phyloP scores from a whole-genome alignment of 2,888 invertebrate species.

The Cosmia trapezina region DNA sequence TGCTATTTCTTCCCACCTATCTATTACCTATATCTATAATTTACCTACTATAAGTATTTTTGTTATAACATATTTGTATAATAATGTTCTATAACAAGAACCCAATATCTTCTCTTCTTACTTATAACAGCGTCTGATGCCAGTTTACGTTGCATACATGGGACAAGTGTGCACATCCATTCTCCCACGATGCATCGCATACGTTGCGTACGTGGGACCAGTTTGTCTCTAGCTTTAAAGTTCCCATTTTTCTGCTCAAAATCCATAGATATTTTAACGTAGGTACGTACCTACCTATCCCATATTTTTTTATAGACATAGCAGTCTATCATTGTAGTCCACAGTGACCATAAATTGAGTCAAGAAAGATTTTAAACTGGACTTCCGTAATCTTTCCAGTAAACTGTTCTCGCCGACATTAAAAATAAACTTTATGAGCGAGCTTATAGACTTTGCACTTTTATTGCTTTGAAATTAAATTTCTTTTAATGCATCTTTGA shows the following conservation, averaged over 20 bases:
- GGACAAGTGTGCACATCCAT: too few species aligned
- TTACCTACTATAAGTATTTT: too few species aligned
- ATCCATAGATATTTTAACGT: conserved; percentile 4
- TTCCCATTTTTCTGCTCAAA: not conserved
- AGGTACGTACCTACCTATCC: not conserved
- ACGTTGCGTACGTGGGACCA: too few species aligned
- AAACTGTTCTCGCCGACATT: conserved; percentile 47
- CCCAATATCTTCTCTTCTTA: too few species aligned
- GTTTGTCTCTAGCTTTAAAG: too few species aligned
- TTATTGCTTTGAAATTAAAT: conserved; percentile 59
- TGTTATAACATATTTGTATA: too few species aligned
- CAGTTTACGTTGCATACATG: too few species aligned
- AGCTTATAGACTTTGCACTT: conserved; percentile 56
- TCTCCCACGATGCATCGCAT: too few species aligned
- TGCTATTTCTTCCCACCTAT: too few species aligned
- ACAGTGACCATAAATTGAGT: conserved; percentile 50
- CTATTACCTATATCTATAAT: too few species aligned
- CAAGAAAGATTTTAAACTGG: conserved; percentile 51
- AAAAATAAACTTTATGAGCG: conserved; percentile 62
- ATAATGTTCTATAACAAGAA: too few species aligned
- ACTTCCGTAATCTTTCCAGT: conserved; percentile 37
- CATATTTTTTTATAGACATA: conserved; percentile 44
- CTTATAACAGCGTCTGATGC: too few species aligned
- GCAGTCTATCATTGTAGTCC: conserved; percentile 38
- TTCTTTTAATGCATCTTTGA: conserved; percentile 43